phyloP scores from a whole-genome alignment of 2,888 invertebrate genomes.

The Rhyacophila evoluta region DNA sequence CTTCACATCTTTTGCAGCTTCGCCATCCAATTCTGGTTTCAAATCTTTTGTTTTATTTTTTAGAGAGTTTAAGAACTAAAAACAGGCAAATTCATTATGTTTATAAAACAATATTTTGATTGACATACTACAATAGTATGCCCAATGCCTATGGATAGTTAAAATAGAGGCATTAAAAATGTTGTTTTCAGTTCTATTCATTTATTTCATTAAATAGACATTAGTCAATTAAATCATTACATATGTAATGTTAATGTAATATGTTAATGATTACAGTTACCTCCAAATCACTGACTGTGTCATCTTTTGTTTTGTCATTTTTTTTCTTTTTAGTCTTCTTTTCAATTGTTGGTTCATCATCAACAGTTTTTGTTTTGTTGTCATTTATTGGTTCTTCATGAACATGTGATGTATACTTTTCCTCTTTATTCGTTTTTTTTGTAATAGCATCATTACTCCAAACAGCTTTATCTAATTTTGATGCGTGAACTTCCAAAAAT shows the following conservation, averaged over 20 bases:
- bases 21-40: constrained; percentile 53
- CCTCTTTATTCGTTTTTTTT: constrained; percentile 57
- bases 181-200: no score
- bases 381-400: constrained; percentile 62
- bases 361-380: constrained; percentile 61
- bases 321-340: constrained; percentile 56
- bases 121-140: no score
- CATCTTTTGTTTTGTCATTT: constrained; percentile 74
- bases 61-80: constrained; percentile 34
- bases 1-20: constrained; percentile 52
- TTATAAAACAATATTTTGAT: no score
- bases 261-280: no score
- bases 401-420: constrained; percentile 64
- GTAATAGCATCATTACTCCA: constrained; percentile 71
- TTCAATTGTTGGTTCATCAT: constrained; percentile 58
- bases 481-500: constrained; percentile 87
- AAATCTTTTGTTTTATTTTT: constrained; percentile 27
- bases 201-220: no score
- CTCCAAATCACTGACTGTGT: constrained; percentile 83
- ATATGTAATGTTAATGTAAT: no score
- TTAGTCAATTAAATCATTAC: no score
- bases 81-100: no score
- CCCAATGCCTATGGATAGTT: no score
- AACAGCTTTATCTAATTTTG: constrained; percentile 62
- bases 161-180: no score